Percentiles rank a stretch among this genome's conserved stretches.
Conservation (phyloP, 2,113 vertebrate genomes). For the Pithys albifrons region DNA sequence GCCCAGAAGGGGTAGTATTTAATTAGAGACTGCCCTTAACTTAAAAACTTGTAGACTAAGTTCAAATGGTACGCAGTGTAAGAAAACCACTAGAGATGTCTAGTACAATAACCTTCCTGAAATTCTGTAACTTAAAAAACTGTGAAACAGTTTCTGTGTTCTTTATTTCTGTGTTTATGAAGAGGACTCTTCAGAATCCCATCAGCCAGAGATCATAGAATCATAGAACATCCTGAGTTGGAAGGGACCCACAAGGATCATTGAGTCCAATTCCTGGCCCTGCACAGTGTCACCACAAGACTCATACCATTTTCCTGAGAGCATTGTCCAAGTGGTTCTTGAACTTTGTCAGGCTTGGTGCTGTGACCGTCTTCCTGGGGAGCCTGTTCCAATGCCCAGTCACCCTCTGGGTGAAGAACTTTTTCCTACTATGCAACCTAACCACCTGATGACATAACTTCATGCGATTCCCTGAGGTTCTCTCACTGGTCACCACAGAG, state of each 20-base stretch:
- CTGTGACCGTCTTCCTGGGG: background rate
- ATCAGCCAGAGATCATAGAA: background rate
- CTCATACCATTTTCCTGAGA: background rate
- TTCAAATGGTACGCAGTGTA: background rate
- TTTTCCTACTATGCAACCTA: background rate
- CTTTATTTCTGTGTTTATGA: background rate
- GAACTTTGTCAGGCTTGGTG: background rate
- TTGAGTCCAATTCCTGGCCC: accelerated
- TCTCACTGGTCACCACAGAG: background rate
- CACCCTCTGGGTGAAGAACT: background rate
- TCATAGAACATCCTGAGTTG: background rate
- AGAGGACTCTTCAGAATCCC: background rate
- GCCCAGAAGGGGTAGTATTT: background rate
- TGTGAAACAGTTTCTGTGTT: accelerated
- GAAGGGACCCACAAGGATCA: background rate
- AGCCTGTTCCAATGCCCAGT: background rate
- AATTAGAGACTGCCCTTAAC: background rate
- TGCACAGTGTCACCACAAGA: background rate
- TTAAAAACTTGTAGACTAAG: background rate
- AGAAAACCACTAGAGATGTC: background rate
- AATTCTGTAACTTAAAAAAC: background rate
- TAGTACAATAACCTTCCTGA: background rate
- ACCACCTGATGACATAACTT: background rate
- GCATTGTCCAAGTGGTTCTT: background rate
- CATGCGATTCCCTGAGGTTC: background rate